Conservation (phyloP, 2,888 invertebrate genomes). For the Leucophenga maculata region DNA sequence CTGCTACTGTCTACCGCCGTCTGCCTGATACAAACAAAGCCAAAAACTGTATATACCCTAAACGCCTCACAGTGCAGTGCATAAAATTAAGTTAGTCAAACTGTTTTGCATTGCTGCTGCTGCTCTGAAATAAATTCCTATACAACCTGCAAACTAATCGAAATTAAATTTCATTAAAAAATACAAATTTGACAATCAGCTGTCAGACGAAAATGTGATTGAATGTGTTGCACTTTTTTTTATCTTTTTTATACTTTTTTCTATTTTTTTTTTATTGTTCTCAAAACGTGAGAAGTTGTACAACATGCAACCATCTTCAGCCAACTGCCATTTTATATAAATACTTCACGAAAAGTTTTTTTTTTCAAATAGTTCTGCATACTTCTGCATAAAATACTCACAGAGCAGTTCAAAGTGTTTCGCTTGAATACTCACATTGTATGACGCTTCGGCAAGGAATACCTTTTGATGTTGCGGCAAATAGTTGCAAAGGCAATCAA, state of each 20-base stretch:
- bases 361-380: neutral
- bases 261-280: neutral
- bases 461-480: slow-evolving; percentile 10
- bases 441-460: neutral
- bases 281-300: slow-evolving; percentile 2
- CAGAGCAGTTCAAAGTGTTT: neutral
- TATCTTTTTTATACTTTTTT: too few species aligned
- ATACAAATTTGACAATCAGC: neutral
- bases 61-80: too few species aligned
- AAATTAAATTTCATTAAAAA: slow-evolving; percentile 11
- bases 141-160: neutral
- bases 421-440: neutral
- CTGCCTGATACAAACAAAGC: too few species aligned
- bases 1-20: too few species aligned
- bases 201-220: neutral
- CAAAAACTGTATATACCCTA: too few species aligned
- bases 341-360: too few species aligned
- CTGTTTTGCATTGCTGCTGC: too few species aligned
- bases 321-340: neutral
- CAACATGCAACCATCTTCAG: neutral
- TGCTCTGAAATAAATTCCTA: too few species aligned
- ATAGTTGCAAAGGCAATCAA: slow-evolving; percentile 21
- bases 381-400: too few species aligned
- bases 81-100: too few species aligned
- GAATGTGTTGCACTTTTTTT: neutral